Percentiles rank a stretch among this genome's conserved stretches.
Evolutionary conservation across 2,113 vertebrate genomes (phyloP).

Genomic region (Oceanites oceanicus): DNA sequence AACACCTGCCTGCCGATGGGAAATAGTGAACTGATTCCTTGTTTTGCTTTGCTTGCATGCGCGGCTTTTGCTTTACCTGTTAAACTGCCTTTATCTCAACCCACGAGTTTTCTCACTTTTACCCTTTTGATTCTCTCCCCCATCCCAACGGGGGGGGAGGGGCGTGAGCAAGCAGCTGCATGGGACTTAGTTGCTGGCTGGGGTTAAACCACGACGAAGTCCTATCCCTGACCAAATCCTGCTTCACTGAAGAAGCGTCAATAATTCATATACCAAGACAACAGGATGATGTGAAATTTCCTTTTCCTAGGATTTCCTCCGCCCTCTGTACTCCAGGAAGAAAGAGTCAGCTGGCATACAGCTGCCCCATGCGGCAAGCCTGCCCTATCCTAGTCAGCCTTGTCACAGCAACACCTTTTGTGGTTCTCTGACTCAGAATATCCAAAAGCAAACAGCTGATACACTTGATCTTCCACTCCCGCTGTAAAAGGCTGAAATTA

Average conservation of each 20-base stretch:
- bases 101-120: too few species aligned
- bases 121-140: too few species aligned
- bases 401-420: background rate
- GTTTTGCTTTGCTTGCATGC: too few species aligned
- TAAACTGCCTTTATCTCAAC: too few species aligned
- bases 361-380: background rate
- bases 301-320: background rate
- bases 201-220: background rate
- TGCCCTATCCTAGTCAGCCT: background rate
- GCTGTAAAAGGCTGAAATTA: background rate
- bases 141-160: too few species aligned
- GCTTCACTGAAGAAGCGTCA: background rate
- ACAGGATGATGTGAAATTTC: background rate
- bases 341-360: background rate
- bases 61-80: too few species aligned
- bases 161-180: too few species aligned
- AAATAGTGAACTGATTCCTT: too few species aligned
- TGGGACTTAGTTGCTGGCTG: too few species aligned
- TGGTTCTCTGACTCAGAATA: background rate
- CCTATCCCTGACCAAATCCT: background rate
- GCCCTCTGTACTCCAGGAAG: background rate
- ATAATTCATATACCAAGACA: background rate
- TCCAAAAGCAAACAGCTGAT: background rate
- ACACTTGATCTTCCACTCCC: background rate
- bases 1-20: too few species aligned